Conservation (phyloP, 37 sponge, comb jelly and placozoan genomes). For the Diacarnus erythraeanus region DNA sequence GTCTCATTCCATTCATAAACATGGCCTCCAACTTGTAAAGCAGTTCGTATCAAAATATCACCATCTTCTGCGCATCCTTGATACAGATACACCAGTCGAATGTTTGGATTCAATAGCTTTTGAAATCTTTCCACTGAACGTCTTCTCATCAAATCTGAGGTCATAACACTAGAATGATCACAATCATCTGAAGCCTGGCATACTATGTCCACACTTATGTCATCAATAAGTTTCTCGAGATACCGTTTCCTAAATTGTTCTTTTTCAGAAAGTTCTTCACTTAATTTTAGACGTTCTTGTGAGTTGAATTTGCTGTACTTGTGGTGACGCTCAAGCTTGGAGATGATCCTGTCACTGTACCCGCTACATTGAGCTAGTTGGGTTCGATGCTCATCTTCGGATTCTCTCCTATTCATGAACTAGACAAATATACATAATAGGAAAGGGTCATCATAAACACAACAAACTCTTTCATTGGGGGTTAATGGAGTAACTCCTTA, state of each 20-base stretch:
- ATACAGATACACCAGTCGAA: not conserved
- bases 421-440: constrained; percentile 12
- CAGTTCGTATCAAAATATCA: not conserved
- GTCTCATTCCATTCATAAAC: constrained; percentile 8
- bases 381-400: not conserved
- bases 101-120: not conserved
- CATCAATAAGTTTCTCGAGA: not conserved
- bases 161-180: not conserved
- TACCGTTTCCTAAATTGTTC: not conserved
- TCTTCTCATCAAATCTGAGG: not conserved
- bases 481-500: no score
- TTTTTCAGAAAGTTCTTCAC: not conserved
- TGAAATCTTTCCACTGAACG: not conserved
- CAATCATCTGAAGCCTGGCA: not conserved
- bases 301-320: not conserved
- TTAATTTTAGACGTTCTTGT: not conserved
- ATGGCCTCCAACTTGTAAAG: constrained; percentile 11
- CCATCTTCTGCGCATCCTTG: not conserved
- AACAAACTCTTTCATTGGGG: no score
- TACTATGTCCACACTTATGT: not conserved
- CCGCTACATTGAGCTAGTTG: not conserved
- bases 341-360: not conserved
- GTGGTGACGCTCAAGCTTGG: not conserved
- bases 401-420: not conserved
- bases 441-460: not conserved